phyloP scores from a whole-genome alignment of 2,888 invertebrate genomes.

The Cataglyphis cursor region DNA sequence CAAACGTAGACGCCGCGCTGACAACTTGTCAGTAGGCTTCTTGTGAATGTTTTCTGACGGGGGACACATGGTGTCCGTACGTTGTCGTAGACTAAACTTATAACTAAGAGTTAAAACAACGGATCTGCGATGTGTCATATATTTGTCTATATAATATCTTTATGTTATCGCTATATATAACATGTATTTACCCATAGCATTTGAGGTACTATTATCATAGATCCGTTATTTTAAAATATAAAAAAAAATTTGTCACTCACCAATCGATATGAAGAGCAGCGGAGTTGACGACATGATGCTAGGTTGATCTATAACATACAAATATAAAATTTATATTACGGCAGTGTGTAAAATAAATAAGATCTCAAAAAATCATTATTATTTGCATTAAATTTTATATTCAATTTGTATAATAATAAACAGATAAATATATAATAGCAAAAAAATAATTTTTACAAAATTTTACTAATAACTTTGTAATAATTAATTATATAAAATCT shows the following conservation, averaged over 20 bases:
- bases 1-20: conserved; percentile 76
- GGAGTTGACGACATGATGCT: background rate
- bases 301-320: background rate
- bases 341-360: background rate
- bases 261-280: background rate
- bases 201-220: background rate
- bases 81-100: conserved; percentile 76
- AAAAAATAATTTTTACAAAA: too few species aligned
- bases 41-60: conserved; percentile 77
- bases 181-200: background rate
- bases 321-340: background rate
- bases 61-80: conserved; percentile 77
- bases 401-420: background rate
- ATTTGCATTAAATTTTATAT: background rate
- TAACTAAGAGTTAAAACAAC: conserved; percentile 21
- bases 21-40: conserved; percentile 81
- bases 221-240: background rate
- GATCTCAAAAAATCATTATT: background rate
- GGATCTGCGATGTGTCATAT: conserved; percentile 1
- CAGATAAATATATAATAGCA: background rate
- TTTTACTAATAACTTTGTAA: background rate
- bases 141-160: conserved; percentile 2
- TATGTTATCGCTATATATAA: background rate
- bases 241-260: background rate
- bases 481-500: background rate